Evolutionary conservation across 2,113 vertebrate species (phyloP).

Genomic region (Heloderma charlesbogerti): DNA sequence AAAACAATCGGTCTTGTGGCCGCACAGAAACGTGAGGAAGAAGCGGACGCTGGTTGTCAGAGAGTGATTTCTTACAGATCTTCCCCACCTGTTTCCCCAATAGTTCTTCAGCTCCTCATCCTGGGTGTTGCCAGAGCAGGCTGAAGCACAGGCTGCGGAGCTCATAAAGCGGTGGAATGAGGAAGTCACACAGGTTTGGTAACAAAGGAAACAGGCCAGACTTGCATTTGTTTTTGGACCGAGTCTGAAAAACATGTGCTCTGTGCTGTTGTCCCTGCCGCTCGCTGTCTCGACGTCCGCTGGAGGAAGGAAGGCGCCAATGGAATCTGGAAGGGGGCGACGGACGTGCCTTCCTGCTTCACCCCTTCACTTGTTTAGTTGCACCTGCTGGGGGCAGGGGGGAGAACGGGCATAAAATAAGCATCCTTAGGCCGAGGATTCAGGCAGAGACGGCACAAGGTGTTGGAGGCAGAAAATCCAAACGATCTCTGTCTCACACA

Average conservation of each 20-base stretch:
- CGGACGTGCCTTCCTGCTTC: neutral
- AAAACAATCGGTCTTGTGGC: neutral
- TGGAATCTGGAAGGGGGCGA: too few relatives aligned
- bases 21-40: neutral
- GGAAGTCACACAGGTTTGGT: neutral
- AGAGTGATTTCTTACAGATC: too few relatives aligned
- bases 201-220: neutral
- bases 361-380: neutral
- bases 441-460: neutral
- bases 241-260: too few relatives aligned
- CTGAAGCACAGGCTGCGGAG: too few relatives aligned
- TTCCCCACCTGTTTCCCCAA: neutral
- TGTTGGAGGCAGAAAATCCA: neutral
- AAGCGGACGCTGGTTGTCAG: neutral
- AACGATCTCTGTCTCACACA: neutral
- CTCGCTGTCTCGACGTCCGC: rapidly evolving
- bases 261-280: neutral
- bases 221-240: too few relatives aligned
- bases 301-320: neutral
- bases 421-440: neutral
- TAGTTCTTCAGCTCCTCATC: too few relatives aligned
- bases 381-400: neutral
- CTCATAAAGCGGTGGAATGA: too few relatives aligned
- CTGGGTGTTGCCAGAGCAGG: neutral
- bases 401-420: neutral